Conservation (phyloP, 1,140 invertebrate genomes). For the Drosophila ficusphila region DNA sequence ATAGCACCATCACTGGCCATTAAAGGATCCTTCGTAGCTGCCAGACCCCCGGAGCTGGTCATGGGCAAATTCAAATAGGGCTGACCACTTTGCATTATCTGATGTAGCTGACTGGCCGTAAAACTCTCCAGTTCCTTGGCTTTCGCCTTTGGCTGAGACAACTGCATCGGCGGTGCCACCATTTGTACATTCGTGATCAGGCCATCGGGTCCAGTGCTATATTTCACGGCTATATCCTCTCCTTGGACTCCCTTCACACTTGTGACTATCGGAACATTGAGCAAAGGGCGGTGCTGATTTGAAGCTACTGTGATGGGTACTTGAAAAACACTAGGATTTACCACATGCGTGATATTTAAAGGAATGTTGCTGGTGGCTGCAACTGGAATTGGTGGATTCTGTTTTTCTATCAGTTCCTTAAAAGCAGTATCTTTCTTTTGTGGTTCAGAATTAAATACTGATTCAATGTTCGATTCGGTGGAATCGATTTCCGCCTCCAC, state of each 20-base stretch:
- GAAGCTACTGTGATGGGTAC: background rate
- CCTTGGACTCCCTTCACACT: slow-evolving; percentile 1
- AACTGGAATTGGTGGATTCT: background rate
- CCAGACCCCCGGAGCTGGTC: background rate
- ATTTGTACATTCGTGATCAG: slow-evolving; percentile 25
- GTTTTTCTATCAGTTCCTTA: background rate
- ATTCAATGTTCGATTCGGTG: too few relatives aligned
- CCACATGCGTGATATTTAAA: background rate
- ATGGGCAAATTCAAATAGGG: slow-evolving; percentile 15
- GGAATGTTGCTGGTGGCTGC: too few relatives aligned
- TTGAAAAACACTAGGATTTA: background rate
- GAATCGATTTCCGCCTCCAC: slow-evolving; percentile 12
- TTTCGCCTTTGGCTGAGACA: background rate
- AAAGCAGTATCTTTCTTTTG: background rate
- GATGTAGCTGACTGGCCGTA: slow-evolving; percentile 4
- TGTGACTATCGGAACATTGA: slow-evolving; percentile 7
- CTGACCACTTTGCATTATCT: slow-evolving; percentile 7
- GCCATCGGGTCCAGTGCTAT: slow-evolving; percentile 26
- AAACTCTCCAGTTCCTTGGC: background rate
- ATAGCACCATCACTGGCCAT: background rate
- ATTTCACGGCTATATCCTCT: slow-evolving; percentile 16
- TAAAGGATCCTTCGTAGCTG: background rate
- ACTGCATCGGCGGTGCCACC: background rate
- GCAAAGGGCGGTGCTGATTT: background rate
- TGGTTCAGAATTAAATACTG: background rate